Conservation (phyloP, 2,888 invertebrate genomes). For the Endomychus coccineus region DNA sequence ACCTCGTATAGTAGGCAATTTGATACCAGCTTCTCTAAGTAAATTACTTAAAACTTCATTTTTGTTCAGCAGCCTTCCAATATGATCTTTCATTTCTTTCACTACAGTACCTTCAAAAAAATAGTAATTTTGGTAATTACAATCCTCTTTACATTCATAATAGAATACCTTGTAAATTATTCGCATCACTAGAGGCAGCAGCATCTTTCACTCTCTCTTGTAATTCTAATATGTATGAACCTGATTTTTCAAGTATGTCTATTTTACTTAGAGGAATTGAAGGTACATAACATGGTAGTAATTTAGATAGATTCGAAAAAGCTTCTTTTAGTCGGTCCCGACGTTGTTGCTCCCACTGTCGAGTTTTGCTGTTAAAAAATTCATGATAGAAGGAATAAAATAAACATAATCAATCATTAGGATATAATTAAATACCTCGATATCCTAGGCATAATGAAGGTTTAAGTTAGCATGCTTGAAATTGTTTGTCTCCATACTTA, state of each 20-base stretch:
- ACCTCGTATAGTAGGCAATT: conserved; percentile 36
- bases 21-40: conserved; percentile 41
- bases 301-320: conserved; percentile 46
- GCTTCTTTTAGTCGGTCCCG: conserved; percentile 56
- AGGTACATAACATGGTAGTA: conserved; percentile 48
- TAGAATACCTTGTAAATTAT: not conserved
- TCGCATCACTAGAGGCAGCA: not conserved
- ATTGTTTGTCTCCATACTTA: too few species aligned
- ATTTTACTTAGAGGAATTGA: conserved; percentile 40
- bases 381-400: conserved; percentile 44
- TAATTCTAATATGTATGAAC: conserved; percentile 38
- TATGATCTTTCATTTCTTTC: conserved; percentile 36
- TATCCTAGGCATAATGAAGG: conserved; percentile 17
- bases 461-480: too few species aligned
- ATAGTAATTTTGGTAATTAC: too few species aligned
- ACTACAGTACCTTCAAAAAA: too few species aligned
- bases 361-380: conserved; percentile 48
- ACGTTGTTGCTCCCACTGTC: conserved; percentile 62
- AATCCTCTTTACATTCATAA: not conserved
- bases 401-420: not conserved
- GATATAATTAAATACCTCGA: conserved; percentile 12
- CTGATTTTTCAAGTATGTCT: conserved; percentile 42
- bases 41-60: conserved; percentile 40
- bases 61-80: conserved; percentile 38
- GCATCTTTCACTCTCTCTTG: conserved; percentile 36